Base-by-base conservation (phyloP, 2,888 invertebrate species). In the Saturnia japonica region DNA sequence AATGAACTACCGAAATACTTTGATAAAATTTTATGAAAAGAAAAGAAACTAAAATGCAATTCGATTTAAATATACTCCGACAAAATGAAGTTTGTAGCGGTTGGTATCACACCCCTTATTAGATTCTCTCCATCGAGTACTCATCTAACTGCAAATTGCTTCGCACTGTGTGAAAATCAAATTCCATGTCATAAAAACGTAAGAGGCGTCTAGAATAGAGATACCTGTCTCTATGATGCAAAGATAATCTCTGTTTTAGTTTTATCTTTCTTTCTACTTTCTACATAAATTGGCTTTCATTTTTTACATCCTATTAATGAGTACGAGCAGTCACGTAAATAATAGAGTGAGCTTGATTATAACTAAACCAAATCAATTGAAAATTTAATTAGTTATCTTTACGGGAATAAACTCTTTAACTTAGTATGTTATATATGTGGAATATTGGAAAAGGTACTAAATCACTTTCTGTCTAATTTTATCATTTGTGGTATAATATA, bases 61-160 rank as follows among this genome's bases (percentile, higher is more conserved):
- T 64, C 64, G 22, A 64, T 64, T 64, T 64, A 64, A 64, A 64
- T 64, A 64, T 19, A 34, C 64, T 64, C 9, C 64, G 64, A 11
- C 19, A 12, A n/a, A 64, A 40, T 64, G 11, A n/a, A 40, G 40
- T 40, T 34, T 12, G n/a, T 3, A 40, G 64, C 40, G 64, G 64
- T 34, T n/a, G 64, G 40, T 40, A 64, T 40, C 40, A 22, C 40
- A 19, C 40, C n/a, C 19, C n/a, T 40, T 64, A 64, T 64, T 64
- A 40, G 64, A 64, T 64, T 64, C 64, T 11, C 64, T 40, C 64
- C n/a, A 40, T 40, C 64, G 64, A 64, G 40, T 40, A 40, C 64
- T 64, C 64, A 64, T 64, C n/a, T 64, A 64, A 64, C 64, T 64
- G 64, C 64, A 64, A 64, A 64, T 64, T 64, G 64, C 64, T 4